Evolutionary conservation across 2,113 vertebrate species (phyloP).

Genomic region (Thalassarche chlororhynchos): DNA sequence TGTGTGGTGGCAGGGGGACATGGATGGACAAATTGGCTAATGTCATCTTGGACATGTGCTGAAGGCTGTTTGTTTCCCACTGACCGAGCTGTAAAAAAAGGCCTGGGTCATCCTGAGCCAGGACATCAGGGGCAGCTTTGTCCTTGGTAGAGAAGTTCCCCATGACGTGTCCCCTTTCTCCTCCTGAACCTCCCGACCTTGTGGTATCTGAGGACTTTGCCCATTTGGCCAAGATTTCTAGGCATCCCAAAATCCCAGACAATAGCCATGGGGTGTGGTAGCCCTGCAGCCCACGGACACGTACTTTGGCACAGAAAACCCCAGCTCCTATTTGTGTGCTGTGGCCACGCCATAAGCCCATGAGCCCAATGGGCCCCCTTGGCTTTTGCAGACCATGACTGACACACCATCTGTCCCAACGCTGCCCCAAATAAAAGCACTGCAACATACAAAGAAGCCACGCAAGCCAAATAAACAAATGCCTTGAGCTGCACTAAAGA

Average conservation of each 20-base stretch:
- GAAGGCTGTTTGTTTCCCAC: neutral
- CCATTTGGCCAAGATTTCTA: neutral
- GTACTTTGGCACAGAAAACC: neutral
- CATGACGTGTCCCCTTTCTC: neutral
- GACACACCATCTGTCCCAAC: neutral
- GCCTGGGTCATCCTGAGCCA: neutral
- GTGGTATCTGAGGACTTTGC: neutral
- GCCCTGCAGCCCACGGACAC: accelerated
- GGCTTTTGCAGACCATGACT: neutral
- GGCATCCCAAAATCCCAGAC: neutral
- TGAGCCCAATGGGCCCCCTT: neutral
- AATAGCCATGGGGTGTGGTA: neutral
- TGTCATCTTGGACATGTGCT: neutral
- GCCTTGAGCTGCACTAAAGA: neutral
- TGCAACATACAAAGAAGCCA: neutral
- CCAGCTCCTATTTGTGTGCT: neutral
- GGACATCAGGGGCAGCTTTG: neutral
- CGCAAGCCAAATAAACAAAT: neutral
- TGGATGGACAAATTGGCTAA: neutral
- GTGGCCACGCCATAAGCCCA: neutral
- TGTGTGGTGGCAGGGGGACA: neutral
- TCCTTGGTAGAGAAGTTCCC: neutral
- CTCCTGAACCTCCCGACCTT: neutral
- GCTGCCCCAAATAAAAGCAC: neutral
- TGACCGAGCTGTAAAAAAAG: neutral